phyloP scores from a whole-genome alignment of 2,797 vertebrate genomes.

The Alca torda region DNA sequence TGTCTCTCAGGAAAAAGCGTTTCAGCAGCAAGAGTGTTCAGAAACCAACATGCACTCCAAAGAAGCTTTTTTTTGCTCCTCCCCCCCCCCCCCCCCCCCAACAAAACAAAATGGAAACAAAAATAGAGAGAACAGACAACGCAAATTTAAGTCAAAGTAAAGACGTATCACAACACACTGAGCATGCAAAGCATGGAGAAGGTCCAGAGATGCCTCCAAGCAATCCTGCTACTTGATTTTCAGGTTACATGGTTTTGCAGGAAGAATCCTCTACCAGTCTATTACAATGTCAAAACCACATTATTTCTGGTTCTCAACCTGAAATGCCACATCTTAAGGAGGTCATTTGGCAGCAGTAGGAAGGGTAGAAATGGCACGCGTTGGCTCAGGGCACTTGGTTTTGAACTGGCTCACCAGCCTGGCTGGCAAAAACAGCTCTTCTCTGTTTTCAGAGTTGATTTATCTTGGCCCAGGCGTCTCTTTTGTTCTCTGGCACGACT shows the following conservation, averaged over 20 bases:
- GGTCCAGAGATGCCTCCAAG: background rate
- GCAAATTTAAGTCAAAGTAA: background rate
- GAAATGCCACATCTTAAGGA: constrained; percentile 38
- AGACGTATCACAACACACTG: background rate
- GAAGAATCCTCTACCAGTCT: background rate
- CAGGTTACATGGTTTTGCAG: background rate
- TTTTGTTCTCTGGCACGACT: constrained; percentile 3
- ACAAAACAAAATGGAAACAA: background rate
- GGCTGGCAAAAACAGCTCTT: background rate
- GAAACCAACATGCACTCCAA: background rate
- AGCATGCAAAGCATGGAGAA: background rate
- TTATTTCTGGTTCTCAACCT: background rate
- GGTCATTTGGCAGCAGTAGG: background rate
- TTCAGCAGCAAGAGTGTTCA: background rate
- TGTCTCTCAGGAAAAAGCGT: background rate
- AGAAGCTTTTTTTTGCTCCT: background rate
- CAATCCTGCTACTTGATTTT: background rate
- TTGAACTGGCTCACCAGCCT: background rate
- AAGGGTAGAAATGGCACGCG: background rate
- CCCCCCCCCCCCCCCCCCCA: accelerated
- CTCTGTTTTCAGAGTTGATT: background rate
- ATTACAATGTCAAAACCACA: background rate
- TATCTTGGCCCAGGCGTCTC: background rate
- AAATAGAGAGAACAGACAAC: background rate
- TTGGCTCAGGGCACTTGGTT: background rate